phyloP scores from a whole-genome alignment of 2,113 vertebrate species.

The Siniperca chuatsi region DNA sequence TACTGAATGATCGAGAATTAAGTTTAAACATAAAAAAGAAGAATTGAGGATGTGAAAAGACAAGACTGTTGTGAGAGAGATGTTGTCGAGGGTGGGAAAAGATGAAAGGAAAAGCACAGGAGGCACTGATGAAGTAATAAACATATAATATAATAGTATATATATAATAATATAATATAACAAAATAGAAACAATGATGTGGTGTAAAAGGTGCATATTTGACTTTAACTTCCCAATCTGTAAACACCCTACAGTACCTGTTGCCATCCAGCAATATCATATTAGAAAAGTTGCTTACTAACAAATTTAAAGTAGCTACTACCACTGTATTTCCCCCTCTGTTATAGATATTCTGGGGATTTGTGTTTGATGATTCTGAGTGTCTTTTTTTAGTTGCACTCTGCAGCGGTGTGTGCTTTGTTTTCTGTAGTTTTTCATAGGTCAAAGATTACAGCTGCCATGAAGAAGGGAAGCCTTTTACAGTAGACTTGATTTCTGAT shows the following conservation, averaged over 20 bases:
- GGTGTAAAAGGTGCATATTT: slow-evolving; percentile 11
- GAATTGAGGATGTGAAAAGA: slow-evolving; percentile 64
- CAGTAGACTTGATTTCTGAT: slow-evolving; percentile 50
- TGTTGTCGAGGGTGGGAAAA: background rate
- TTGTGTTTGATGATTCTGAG: slow-evolving; percentile 30
- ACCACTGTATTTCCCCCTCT: slow-evolving; percentile 6
- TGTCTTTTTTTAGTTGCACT: slow-evolving; percentile 39
- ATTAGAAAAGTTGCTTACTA: slow-evolving; percentile 16
- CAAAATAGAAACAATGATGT: slow-evolving; percentile 6
- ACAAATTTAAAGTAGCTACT: slow-evolving; percentile 5
- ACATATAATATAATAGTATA: too few species aligned
- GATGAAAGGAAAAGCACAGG: slow-evolving; percentile 19
- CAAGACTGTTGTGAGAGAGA: slow-evolving; percentile 42
- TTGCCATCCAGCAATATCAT: slow-evolving; percentile 4
- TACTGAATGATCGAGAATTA: slow-evolving; percentile 24
- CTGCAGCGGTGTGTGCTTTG: slow-evolving; percentile 37
- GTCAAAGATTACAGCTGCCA: slow-evolving; percentile 10
- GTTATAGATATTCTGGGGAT: slow-evolving; percentile 15
- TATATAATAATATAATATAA: too few species aligned
- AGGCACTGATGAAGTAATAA: slow-evolving; percentile 21
- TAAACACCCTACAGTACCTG: slow-evolving; percentile 1
- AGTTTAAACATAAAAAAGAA: slow-evolving; percentile 34
- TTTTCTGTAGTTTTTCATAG: slow-evolving; percentile 51
- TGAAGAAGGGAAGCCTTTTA: slow-evolving; percentile 15
- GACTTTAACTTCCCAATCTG: background rate